Evolutionary conservation across 2,888 invertebrate species (phyloP).

Genomic region (Tiliacea citrago): DNA sequence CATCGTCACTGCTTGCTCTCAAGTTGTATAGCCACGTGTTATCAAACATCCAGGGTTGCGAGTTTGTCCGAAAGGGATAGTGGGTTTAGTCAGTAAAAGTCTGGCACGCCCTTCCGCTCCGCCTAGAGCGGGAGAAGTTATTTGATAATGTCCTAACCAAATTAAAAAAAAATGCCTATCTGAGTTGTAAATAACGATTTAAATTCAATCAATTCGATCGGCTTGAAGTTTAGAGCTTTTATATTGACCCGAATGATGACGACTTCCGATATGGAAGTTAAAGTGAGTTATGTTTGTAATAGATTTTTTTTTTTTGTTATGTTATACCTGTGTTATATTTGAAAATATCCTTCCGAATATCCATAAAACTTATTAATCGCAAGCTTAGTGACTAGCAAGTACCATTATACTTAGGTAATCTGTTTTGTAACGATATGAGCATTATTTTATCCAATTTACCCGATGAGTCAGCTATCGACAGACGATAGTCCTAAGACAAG

Average conservation of each 20-base stretch:
- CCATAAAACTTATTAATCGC: background rate
- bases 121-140: no score
- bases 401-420: background rate
- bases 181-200: constrained; percentile 31
- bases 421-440: background rate
- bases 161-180: no score
- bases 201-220: constrained; percentile 34
- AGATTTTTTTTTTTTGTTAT: no score
- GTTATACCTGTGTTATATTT: background rate
- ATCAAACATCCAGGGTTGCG: constrained; percentile 33
- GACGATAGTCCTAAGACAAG: background rate
- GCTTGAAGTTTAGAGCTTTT: constrained; percentile 2
- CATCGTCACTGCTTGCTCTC: constrained; percentile 30
- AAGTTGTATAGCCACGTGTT: constrained; percentile 27
- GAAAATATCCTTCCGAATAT: background rate
- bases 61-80: no score
- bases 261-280: background rate
- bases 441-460: constrained; percentile 18
- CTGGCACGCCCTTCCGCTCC: no score
- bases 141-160: no score
- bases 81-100: no score
- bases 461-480: constrained; percentile 8
- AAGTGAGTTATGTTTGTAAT: no score
- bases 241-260: background rate
- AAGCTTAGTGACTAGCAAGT: background rate